Percentiles rank a stretch among this genome's conserved stretches.
Conservation (phyloP, 2,797 vertebrate species). For the Platalea minor region DNA sequence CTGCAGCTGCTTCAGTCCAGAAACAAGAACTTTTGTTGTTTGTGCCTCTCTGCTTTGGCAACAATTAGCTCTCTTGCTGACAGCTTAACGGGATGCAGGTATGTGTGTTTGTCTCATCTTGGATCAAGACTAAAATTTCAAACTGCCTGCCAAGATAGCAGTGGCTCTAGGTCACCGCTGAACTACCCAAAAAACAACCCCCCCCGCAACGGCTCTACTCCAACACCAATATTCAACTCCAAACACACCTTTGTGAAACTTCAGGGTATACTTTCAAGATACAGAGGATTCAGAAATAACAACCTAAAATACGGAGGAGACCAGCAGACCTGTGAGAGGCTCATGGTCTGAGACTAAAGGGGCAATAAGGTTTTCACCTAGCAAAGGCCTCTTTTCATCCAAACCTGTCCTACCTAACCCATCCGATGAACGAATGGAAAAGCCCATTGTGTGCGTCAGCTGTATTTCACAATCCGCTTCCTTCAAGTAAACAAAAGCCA, state of each 20-base stretch:
- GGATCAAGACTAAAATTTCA: neutral
- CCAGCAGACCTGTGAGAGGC: fast-evolving
- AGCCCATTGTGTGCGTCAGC: fast-evolving
- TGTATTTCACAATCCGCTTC: neutral
- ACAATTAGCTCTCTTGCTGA: neutral
- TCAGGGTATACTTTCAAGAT: fast-evolving
- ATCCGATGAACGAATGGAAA: neutral
- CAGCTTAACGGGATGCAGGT: fast-evolving
- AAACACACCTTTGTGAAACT: neutral
- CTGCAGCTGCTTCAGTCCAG: neutral
- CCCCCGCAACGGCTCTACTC: neutral
- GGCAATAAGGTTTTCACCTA: neutral
- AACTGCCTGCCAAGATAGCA: neutral
- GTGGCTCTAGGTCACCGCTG: neutral
- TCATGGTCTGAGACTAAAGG: neutral
- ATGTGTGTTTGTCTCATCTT: neutral
- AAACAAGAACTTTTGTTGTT: neutral
- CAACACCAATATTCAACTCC: fast-evolving
- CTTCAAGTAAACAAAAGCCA: neutral
- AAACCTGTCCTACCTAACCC: neutral
- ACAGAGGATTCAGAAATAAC: neutral
- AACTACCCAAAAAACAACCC: neutral
- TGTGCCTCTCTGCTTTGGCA: neutral
- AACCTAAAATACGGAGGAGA: neutral
- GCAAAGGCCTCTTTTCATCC: neutral